A percentile compares a stretch with the other conserved stretches of the same genome.
Evolutionary conservation across 2,797 vertebrate species (phyloP).

Genomic region (Anniella stebbinsi): DNA sequence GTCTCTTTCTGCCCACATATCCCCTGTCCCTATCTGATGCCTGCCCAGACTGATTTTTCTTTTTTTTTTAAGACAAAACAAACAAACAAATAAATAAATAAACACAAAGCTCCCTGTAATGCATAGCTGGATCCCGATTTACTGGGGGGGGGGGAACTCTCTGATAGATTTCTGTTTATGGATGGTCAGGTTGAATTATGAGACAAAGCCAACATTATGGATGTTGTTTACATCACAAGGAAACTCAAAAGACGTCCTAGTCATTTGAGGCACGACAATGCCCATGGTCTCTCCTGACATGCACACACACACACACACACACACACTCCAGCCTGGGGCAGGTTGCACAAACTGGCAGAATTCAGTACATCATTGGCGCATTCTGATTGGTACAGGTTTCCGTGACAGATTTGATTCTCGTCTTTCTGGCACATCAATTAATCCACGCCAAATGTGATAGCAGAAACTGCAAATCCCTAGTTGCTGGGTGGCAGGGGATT

Average conservation of each 20-base stretch:
- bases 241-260: constrained; percentile 21
- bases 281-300: neutral
- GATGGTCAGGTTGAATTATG: constrained; percentile 27
- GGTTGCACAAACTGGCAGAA: neutral
- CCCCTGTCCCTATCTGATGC: neutral
- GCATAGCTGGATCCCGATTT: neutral
- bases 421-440: neutral
- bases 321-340: neutral
- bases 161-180: constrained; percentile 33
- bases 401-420: neutral
- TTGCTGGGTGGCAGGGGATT: neutral
- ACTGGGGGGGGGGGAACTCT: neutral
- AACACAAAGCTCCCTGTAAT: neutral
- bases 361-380: neutral
- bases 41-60: neutral
- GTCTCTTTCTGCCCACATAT: neutral
- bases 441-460: neutral
- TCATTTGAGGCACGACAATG: constrained; percentile 45
- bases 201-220: neutral
- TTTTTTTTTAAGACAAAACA: neutral
- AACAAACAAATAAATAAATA: no score
- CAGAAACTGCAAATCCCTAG: neutral
- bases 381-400: neutral
- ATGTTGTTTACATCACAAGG: constrained; percentile 44
- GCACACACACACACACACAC: no score